These are phyloP conservation scores for Knipowitschia caucasica DNA, from an alignment of 2,797 vertebrate species.

Conservation along the genomic window DNA sequence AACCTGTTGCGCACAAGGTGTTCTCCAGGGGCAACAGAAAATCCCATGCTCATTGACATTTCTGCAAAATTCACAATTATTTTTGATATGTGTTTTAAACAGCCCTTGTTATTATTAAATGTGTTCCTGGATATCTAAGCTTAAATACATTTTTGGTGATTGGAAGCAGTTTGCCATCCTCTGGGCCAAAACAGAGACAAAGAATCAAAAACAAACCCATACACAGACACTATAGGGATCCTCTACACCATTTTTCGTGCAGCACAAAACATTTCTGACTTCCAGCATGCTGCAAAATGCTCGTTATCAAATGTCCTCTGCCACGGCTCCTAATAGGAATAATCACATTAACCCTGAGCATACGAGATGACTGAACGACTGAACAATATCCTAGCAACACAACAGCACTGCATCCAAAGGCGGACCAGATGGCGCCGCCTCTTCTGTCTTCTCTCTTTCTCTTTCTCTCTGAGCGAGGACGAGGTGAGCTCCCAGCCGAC, in stretches of 20 bases:
- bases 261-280: neutral
- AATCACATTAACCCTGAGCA: slow-evolving; percentile 6
- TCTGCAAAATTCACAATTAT: too few relatives aligned
- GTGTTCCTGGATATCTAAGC: too few relatives aligned
- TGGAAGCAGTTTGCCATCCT: too few relatives aligned
- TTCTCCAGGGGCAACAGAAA: too few relatives aligned
- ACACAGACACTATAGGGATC: too few relatives aligned
- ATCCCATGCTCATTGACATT: too few relatives aligned
- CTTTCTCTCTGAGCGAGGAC: neutral
- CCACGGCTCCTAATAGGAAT: neutral
- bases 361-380: neutral
- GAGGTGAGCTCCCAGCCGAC: slow-evolving; percentile 35
- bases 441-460: slow-evolving; percentile 25
- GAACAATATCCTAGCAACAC: slow-evolving; percentile 6
- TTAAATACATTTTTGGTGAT: too few relatives aligned
- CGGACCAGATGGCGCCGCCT: slow-evolving; percentile 64
- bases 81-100: too few relatives aligned
- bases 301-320: slow-evolving; percentile 2
- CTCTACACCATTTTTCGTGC: neutral
- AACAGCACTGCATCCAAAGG: neutral
- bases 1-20: too few relatives aligned
- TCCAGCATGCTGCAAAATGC: neutral
- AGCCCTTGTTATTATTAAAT: too few relatives aligned
- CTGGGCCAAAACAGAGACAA: neutral
- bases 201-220: neutral